Conservation (phyloP, 2,797 vertebrate genomes). For the Echiichthys vipera region DNA sequence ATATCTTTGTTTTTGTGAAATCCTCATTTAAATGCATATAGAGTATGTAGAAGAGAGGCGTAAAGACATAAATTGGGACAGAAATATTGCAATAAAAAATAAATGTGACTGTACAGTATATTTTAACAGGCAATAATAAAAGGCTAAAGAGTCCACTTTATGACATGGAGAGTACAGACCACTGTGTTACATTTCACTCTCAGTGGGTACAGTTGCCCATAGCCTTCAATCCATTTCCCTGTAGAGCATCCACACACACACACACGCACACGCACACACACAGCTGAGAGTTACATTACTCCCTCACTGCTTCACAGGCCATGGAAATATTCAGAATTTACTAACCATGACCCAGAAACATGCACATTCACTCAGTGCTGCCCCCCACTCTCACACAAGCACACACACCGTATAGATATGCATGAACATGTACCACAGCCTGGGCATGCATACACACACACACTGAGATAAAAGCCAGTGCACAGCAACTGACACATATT, state of each 20-base stretch:
- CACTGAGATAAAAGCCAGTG: neutral
- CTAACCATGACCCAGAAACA: constrained; percentile 76
- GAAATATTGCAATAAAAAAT: neutral
- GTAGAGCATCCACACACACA: constrained; percentile 28
- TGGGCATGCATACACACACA: neutral
- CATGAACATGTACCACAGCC: constrained; percentile 14
- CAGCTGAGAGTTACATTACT: constrained; percentile 56
- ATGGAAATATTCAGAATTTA: constrained; percentile 63
- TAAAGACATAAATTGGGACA: neutral
- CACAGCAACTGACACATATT: neutral
- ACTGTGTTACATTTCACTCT: constrained; percentile 36
- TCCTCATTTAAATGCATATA: neutral
- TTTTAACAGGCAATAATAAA: constrained; percentile 7
- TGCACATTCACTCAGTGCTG: constrained; percentile 14
- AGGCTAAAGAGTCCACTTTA: neutral
- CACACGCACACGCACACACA: constrained; percentile 23
- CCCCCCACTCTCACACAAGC: neutral
- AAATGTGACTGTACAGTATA: neutral
- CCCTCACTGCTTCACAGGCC: constrained; percentile 46
- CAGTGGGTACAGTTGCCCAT: constrained; percentile 18
- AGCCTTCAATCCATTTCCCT: constrained; percentile 51
- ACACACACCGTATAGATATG: constrained; percentile 19
- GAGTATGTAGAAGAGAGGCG: neutral
- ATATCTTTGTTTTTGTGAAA: neutral
- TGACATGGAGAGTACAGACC: constrained; percentile 21